Evolutionary conservation across 2,888 invertebrate genomes (phyloP).

Genomic region (Polydrusus pterygomalis): DNA sequence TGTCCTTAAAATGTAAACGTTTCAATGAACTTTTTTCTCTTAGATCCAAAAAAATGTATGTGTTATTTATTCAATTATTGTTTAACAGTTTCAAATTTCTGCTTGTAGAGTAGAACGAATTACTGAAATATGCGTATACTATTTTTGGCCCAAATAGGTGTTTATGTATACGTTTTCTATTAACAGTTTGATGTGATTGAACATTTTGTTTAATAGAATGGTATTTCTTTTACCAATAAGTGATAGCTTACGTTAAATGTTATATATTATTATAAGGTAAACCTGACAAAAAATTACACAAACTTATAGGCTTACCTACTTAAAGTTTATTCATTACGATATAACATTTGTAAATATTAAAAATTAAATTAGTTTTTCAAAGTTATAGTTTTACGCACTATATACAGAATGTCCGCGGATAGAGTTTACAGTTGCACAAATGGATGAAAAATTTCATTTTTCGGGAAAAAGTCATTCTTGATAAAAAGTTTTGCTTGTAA

Average conservation of each 20-base stretch:
- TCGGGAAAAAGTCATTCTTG: too few relatives aligned
- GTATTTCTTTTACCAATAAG: neutral
- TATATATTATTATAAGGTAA: too few relatives aligned
- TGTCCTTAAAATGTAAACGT: conserved; percentile 33
- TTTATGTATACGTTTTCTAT: neutral
- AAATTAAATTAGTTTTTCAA: too few relatives aligned
- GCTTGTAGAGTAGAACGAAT: conserved; percentile 5
- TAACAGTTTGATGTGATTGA: neutral
- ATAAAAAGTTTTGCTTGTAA: too few relatives aligned
- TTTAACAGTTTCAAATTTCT: neutral
- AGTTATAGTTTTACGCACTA: too few relatives aligned
- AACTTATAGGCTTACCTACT: too few relatives aligned
- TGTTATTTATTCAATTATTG: conserved; percentile 19
- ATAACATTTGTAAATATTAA: too few relatives aligned
- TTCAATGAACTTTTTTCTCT: conserved; percentile 30
- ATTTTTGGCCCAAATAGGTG: conserved; percentile 1
- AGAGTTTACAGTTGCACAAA: too few relatives aligned
- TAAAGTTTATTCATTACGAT: too few relatives aligned
- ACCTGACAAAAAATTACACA: too few relatives aligned
- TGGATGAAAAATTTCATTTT: too few relatives aligned
- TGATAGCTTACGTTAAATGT: neutral
- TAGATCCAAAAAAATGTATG: conserved; percentile 14
- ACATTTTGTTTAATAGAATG: neutral
- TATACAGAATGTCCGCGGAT: too few relatives aligned
- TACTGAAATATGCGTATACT: conserved; percentile 18